A percentile compares a stretch with the other conserved stretches of the same genome.
Evolutionary conservation across 2,113 vertebrate genomes (phyloP).

Genomic region (Hassar affinis): DNA sequence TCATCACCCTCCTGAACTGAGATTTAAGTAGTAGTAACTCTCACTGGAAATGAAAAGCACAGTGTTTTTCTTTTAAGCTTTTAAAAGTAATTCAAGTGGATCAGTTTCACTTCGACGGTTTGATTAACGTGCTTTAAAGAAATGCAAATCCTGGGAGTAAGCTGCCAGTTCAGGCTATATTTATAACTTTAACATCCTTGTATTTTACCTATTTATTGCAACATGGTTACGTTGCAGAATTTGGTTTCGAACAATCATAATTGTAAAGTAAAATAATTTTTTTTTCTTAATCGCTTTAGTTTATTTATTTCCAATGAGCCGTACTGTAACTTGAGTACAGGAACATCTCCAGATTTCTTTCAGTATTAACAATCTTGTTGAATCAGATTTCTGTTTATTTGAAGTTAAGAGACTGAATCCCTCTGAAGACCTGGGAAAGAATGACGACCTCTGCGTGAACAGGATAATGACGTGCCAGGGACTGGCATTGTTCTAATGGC

Average conservation of each 20-base stretch:
- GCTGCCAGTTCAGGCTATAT: conserved; percentile 63
- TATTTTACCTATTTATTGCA: conserved; percentile 72
- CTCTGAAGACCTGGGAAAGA: conserved; percentile 19
- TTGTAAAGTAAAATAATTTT: background rate
- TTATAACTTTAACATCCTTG: conserved; percentile 65
- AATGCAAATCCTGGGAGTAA: conserved; percentile 49
- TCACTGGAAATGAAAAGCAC: conserved; percentile 32
- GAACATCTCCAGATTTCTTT: conserved; percentile 21
- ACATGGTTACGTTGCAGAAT: conserved; percentile 40
- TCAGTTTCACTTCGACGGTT: conserved; percentile 39
- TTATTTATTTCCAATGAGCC: conserved; percentile 35
- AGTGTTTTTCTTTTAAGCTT: conserved; percentile 34
- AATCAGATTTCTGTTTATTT: conserved; percentile 38
- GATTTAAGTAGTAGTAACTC: conserved; percentile 27
- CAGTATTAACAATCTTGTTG: conserved; percentile 23
- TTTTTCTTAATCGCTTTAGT: background rate
- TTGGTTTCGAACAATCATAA: conserved; percentile 51
- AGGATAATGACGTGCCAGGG: conserved; percentile 31
- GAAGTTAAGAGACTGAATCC: background rate
- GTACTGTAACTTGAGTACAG: conserved; percentile 17
- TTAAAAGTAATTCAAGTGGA: conserved; percentile 51
- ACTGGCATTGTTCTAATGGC: conserved; percentile 41
- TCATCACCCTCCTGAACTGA: conserved; percentile 13
- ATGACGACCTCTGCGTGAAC: conserved; percentile 19
- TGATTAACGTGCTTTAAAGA: conserved; percentile 63